Evolutionary conservation across 2,797 vertebrate genomes (phyloP).

Genomic region (Danio jaintianensis): DNA sequence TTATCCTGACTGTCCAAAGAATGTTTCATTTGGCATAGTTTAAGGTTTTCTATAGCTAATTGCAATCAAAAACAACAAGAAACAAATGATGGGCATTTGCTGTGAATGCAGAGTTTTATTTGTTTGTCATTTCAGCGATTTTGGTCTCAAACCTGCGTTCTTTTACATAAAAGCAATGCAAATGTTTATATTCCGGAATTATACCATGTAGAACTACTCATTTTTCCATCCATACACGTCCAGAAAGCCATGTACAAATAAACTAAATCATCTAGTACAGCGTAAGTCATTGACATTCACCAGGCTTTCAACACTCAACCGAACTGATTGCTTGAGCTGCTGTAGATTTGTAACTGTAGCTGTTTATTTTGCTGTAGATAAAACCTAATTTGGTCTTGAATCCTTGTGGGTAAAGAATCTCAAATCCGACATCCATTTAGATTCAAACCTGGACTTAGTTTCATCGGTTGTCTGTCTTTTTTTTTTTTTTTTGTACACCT

Average conservation of each 20-base stretch:
- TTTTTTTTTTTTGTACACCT: conserved; percentile 19
- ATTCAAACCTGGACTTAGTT: conserved; percentile 26
- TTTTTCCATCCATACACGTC: conserved; percentile 38
- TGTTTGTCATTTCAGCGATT: neutral
- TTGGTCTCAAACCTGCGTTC: neutral
- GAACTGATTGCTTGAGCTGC: conserved; percentile 40
- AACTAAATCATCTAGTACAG: conserved; percentile 19
- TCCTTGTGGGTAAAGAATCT: conserved; percentile 18
- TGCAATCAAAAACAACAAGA: conserved; percentile 37
- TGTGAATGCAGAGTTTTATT: neutral
- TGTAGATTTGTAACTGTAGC: conserved; percentile 38
- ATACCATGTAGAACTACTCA: conserved; percentile 14
- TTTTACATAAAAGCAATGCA: neutral
- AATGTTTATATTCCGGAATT: conserved; percentile 36
- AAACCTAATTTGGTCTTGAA: conserved; percentile 23
- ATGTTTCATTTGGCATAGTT: conserved; percentile 42
- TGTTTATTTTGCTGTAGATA: conserved; percentile 40
- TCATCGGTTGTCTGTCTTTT: conserved; percentile 15
- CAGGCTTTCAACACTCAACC: conserved; percentile 23
- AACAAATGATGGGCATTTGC: conserved; percentile 21
- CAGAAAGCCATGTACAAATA: conserved; percentile 49
- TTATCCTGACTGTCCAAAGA: conserved; percentile 53
- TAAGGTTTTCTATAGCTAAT: conserved; percentile 33
- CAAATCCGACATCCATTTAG: conserved; percentile 32
- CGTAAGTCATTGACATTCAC: neutral